These are phyloP conservation scores for Sepioteuthis lessoniana DNA, from an alignment of 2,888 invertebrate genomes.

Conservation along the genomic window DNA sequence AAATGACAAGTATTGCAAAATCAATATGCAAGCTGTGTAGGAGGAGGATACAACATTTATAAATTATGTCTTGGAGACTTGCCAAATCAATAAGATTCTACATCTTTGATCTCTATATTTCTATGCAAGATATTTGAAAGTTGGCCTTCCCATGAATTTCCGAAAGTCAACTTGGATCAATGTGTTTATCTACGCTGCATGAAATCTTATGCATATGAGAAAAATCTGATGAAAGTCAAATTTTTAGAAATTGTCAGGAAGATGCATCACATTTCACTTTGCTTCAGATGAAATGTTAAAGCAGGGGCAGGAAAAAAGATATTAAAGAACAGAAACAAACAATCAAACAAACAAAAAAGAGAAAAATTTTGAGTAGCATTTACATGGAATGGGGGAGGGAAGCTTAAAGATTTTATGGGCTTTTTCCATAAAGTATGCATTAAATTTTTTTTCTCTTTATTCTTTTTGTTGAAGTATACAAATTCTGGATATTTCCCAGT, in stretches of 20 bases:
- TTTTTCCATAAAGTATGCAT: neutral
- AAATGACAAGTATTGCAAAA: slow-evolving; percentile 33
- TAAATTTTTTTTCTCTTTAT: neutral
- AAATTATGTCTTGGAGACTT: slow-evolving; percentile 21
- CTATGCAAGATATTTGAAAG: slow-evolving; percentile 33
- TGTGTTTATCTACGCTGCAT: neutral
- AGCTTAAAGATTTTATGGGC: neutral
- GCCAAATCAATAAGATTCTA: slow-evolving; percentile 23
- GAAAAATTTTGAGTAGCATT: neutral
- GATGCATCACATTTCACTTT: neutral
- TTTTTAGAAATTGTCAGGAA: slow-evolving; percentile 33
- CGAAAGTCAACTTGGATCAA: slow-evolving; percentile 23
- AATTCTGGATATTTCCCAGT: neutral
- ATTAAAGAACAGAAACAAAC: neutral
- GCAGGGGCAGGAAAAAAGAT: neutral
- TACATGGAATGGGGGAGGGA: neutral
- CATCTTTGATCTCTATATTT: neutral
- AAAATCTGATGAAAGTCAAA: slow-evolving; percentile 15
- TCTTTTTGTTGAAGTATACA: neutral
- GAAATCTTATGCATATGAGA: neutral
- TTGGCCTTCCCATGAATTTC: slow-evolving; percentile 21
- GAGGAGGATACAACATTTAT: neutral
- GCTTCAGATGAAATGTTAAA: neutral
- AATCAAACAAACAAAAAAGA: neutral
- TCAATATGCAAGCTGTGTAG: slow-evolving; percentile 9